Evolutionary conservation across 2,888 invertebrate species (phyloP).

Genomic region (Brachyptera putata): DNA sequence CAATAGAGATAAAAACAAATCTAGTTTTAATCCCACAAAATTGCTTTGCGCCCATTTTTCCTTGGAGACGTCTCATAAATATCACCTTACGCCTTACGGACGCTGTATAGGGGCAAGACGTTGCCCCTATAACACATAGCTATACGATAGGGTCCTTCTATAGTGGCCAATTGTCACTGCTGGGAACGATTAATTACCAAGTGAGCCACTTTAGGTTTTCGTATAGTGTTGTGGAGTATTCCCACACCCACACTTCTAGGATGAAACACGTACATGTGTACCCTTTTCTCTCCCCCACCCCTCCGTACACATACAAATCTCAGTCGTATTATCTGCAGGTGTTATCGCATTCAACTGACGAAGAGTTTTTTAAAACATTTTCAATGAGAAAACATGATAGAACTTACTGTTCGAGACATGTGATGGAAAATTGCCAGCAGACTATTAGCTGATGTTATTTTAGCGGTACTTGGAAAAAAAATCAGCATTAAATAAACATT

Average conservation of each 20-base stretch:
- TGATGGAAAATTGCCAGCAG: too few relatives aligned
- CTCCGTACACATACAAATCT: too few relatives aligned
- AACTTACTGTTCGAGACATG: too few relatives aligned
- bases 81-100: not conserved
- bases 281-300: not conserved
- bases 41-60: constrained; percentile 1
- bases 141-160: not conserved
- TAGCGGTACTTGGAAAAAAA: too few relatives aligned
- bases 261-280: constrained; percentile 5
- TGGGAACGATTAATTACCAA: constrained; percentile 17
- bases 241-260: constrained; percentile 3
- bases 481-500: too few relatives aligned
- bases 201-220: constrained; percentile 13
- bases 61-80: constrained; percentile 9
- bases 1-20: not conserved
- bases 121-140: not conserved
- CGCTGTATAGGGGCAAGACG: not conserved
- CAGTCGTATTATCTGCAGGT: too few relatives aligned
- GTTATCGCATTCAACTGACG: too few relatives aligned
- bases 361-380: too few relatives aligned
- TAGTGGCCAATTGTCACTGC: not conserved
- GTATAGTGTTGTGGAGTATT: constrained; percentile 3
- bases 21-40: not conserved
- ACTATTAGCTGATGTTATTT: too few relatives aligned
- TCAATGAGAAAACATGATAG: too few relatives aligned